Evolutionary conservation across 2,888 invertebrate genomes (phyloP).

Genomic region (Nemurella pictetii): DNA sequence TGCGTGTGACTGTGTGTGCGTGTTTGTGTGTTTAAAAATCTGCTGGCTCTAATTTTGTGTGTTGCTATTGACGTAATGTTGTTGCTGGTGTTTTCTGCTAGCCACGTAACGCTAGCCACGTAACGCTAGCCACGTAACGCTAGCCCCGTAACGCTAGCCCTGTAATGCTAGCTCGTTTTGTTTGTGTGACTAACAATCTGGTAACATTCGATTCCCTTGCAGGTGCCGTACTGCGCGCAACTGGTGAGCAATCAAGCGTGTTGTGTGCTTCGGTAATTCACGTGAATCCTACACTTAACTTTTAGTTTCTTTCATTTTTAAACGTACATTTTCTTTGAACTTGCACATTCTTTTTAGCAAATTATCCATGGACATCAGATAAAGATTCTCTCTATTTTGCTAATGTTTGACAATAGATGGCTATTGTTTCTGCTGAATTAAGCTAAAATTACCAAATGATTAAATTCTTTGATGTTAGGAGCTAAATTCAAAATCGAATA

Average conservation of each 20-base stretch:
- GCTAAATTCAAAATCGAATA: too few relatives aligned
- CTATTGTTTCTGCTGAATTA: too few relatives aligned
- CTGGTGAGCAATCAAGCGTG: constrained; percentile 94
- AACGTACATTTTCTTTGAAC: background rate
- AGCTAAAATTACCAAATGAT: too few relatives aligned
- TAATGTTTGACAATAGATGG: too few relatives aligned
- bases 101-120: too few relatives aligned
- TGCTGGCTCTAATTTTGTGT: background rate
- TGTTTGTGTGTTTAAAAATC: background rate
- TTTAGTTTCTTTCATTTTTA: constrained; percentile 3
- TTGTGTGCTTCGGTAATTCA: constrained; percentile 93
- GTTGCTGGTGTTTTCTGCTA: background rate
- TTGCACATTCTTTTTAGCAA: background rate
- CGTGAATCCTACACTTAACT: constrained; percentile 49
- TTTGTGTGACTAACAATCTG: constrained; percentile 52
- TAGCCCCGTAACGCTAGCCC: too few relatives aligned
- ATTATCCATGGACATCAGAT: too few relatives aligned
- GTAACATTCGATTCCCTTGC: constrained; percentile 61
- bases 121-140: too few relatives aligned
- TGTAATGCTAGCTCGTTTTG: too few relatives aligned
- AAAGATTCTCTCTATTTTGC: too few relatives aligned
- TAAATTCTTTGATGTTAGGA: too few relatives aligned
- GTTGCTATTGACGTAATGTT: background rate
- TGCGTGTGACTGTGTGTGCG: background rate
- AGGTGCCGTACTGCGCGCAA: constrained; percentile 92